These are phyloP conservation scores for Chaetodon trifasciatus DNA, from an alignment of 2,797 vertebrate species.

Conservation along the genomic window DNA sequence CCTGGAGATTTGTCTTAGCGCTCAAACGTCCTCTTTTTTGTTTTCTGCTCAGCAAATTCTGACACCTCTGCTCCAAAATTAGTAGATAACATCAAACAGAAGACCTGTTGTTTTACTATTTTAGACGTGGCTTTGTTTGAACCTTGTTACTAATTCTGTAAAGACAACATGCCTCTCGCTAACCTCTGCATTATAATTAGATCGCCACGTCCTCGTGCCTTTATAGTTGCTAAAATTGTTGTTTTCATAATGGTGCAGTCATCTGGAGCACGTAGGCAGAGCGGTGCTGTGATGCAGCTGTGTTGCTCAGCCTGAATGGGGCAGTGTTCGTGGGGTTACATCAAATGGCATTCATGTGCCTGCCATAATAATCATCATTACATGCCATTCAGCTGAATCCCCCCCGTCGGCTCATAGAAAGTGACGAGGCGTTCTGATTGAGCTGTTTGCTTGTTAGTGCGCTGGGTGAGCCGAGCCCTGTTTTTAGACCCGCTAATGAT, in stretches of 20 bases:
- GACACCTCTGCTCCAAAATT: conserved; percentile 19
- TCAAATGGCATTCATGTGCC: conserved; percentile 66
- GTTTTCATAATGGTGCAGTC: conserved; percentile 34
- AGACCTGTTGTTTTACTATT: conserved; percentile 18
- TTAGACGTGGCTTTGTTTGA: conserved; percentile 22
- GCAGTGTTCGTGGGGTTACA: conserved; percentile 38
- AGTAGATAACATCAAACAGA: conserved; percentile 28
- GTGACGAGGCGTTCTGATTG: conserved; percentile 29
- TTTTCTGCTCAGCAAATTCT: not conserved
- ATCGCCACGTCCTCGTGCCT: conserved; percentile 2
- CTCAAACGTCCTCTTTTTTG: not conserved
- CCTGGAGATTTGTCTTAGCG: not conserved
- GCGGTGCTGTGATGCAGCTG: conserved; percentile 7
- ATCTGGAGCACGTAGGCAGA: conserved; percentile 22
- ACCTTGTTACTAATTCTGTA: conserved; percentile 31
- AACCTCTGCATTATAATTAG: conserved; percentile 35
- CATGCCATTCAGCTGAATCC: conserved; percentile 41
- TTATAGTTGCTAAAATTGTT: conserved; percentile 18
- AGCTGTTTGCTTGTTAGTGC: conserved; percentile 36
- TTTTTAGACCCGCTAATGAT: conserved; percentile 19
- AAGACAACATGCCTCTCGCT: conserved; percentile 8
- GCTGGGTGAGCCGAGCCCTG: not conserved
- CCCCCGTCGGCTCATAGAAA: conserved; percentile 11
- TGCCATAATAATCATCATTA: conserved; percentile 62
- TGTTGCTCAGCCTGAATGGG: conserved; percentile 36